These are phyloP conservation scores for Galaxias olidus DNA, from an alignment of 2,797 vertebrate species.

Conservation along the genomic window DNA sequence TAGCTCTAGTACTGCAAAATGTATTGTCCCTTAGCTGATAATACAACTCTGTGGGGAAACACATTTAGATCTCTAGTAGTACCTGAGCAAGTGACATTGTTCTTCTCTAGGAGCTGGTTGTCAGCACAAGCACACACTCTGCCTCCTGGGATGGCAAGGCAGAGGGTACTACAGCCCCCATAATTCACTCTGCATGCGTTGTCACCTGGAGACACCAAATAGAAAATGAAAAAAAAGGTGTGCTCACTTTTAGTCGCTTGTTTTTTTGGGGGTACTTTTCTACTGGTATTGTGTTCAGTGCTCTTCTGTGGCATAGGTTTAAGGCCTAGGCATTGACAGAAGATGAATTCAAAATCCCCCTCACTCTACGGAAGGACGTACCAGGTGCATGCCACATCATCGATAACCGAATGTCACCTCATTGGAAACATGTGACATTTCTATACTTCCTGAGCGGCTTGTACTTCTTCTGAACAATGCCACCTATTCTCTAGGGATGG, in stretches of 20 bases:
- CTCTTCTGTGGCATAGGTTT: constrained; percentile 21
- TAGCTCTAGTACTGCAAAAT: too few species aligned
- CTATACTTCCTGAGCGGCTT: constrained; percentile 61
- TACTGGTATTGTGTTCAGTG: constrained; percentile 28
- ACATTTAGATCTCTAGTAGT: constrained; percentile 65
- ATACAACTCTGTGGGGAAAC: background rate
- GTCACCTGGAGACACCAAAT: constrained; percentile 82
- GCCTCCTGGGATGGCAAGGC: constrained; percentile 93
- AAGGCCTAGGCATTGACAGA: constrained; percentile 8
- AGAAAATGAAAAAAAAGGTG: constrained; percentile 56
- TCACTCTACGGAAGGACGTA: constrained; percentile 32
- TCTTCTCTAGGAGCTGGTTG: constrained; percentile 93
- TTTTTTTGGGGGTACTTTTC: constrained; percentile 27
- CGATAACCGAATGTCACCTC: constrained; percentile 56
- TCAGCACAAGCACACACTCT: constrained; percentile 96
- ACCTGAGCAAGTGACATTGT: constrained; percentile 93
- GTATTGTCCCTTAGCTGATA: too few species aligned
- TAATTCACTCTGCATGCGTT: constrained; percentile 95
- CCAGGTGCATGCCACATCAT: constrained; percentile 36
- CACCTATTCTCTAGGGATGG: constrained; percentile 38
- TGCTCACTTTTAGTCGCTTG: constrained; percentile 48
- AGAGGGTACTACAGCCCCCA: constrained; percentile 92
- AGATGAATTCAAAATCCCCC: constrained; percentile 48
- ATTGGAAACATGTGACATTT: constrained; percentile 66
- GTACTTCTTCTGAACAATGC: constrained; percentile 69